Percentiles rank a stretch among this genome's conserved stretches.
Evolutionary conservation across 2,888 invertebrate species (phyloP).

Genomic region (Pardosa pseudoannulata): DNA sequence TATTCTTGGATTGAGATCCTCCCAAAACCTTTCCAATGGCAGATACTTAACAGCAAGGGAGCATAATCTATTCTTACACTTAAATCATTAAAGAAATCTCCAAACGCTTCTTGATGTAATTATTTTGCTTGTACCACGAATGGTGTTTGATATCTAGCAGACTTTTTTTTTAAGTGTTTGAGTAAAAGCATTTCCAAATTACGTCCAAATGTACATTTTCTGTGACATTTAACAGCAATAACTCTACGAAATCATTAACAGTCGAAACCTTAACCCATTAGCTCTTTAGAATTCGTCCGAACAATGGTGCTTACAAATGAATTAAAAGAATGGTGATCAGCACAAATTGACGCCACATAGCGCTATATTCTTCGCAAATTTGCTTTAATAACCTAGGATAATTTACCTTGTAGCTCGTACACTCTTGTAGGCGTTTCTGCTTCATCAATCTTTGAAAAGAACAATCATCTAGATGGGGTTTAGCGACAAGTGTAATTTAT

Average conservation of each 20-base stretch:
- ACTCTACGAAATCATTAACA: slow-evolving; percentile 3
- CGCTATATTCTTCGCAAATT: slow-evolving; percentile 43
- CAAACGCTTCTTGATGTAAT: no score
- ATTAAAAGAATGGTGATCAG: slow-evolving; percentile 17
- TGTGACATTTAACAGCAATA: neutral
- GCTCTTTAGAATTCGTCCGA: neutral
- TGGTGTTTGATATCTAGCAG: neutral
- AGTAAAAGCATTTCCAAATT: neutral
- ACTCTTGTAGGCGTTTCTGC: slow-evolving; percentile 58
- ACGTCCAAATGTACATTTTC: neutral
- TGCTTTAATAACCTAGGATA: slow-evolving; percentile 63
- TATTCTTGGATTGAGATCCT: no score
- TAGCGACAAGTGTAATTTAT: slow-evolving; percentile 63
- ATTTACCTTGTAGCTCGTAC: slow-evolving; percentile 43
- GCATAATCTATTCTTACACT: no score
- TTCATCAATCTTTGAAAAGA: slow-evolving; percentile 65
- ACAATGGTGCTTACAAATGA: slow-evolving; percentile 6
- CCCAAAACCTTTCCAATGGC: no score
- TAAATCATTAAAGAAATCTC: no score
- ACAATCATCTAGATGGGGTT: slow-evolving; percentile 66
- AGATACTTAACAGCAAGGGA: no score
- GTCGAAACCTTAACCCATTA: neutral
- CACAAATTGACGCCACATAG: slow-evolving; percentile 13
- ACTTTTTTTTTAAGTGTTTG: neutral
- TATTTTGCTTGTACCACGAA: no score